Evolutionary conservation across 2,797 vertebrate species (phyloP).

Genomic region (Podargus strigoides): DNA sequence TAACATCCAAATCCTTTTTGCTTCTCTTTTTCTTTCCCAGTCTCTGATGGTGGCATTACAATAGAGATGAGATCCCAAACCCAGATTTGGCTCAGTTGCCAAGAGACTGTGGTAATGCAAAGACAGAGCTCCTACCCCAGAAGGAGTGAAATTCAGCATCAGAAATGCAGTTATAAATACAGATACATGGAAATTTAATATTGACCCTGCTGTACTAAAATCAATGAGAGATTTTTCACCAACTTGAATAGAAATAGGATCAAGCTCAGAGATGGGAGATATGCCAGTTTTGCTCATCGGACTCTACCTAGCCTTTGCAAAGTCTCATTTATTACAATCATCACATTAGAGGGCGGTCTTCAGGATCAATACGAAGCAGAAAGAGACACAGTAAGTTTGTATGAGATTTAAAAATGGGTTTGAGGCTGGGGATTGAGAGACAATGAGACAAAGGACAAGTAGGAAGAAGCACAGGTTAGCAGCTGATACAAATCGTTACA

Average conservation of each 20-base stretch:
- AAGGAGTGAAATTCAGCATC: neutral
- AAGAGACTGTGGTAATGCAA: neutral
- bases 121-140: neutral
- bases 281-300: neutral
- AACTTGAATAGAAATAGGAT: neutral
- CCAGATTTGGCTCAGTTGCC: neutral
- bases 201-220: slow-evolving; percentile 19
- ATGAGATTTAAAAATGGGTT: neutral
- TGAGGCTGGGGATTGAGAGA: neutral
- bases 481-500: neutral
- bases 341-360: slow-evolving; percentile 10
- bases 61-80: neutral
- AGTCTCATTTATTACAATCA: slow-evolving; percentile 16
- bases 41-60: neutral
- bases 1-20: neutral
- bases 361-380: slow-evolving; percentile 10
- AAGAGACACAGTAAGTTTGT: neutral
- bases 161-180: slow-evolving; percentile 13
- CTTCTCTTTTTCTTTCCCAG: neutral
- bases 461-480: neutral
- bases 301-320: neutral
- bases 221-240: neutral
- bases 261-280: neutral
- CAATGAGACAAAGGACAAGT: neutral
- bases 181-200: slow-evolving; percentile 26